phyloP scores from a whole-genome alignment of 2,797 vertebrate genomes.

The Sus cebifrons region DNA sequence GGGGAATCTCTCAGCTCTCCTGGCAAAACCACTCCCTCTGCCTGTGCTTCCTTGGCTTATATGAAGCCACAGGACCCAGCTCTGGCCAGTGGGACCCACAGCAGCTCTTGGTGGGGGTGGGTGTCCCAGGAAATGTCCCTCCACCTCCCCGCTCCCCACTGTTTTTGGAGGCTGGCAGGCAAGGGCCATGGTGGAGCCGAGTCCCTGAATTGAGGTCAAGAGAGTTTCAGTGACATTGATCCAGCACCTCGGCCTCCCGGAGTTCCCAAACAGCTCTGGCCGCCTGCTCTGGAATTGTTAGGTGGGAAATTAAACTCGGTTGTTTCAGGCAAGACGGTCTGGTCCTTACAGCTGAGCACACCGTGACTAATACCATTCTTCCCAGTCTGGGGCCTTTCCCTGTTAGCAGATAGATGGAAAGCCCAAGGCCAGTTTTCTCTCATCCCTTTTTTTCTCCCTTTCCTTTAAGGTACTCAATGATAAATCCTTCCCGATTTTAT shows the following conservation, averaged over 20 bases:
- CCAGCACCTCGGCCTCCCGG: not conserved
- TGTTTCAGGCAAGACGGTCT: not conserved
- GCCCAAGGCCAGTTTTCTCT: not conserved
- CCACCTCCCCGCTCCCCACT: not conserved
- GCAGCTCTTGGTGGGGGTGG: not conserved
- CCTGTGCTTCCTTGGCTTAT: not conserved
- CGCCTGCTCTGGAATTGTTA: not conserved
- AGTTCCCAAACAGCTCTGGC: too few relatives aligned
- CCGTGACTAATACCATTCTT: rapidly evolving
- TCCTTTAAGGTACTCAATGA: not conserved
- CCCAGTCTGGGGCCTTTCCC: rapidly evolving
- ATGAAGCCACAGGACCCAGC: not conserved
- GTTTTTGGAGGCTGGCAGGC: not conserved
- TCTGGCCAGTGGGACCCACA: not conserved
- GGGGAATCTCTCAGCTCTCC: rapidly evolving
- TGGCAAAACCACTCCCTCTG: rapidly evolving
- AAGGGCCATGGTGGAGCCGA: rapidly evolving
- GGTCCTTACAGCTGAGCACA: not conserved
- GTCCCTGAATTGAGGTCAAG: not conserved
- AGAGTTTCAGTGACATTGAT: too few relatives aligned
- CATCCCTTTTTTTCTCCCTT: not conserved
- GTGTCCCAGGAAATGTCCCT: not conserved
- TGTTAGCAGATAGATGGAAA: not conserved
- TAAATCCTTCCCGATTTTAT: not conserved
- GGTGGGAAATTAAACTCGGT: not conserved